A percentile compares a stretch with the other conserved stretches of the same genome.
These are phyloP conservation scores for Nanorana parkeri DNA, from an alignment of 2,113 vertebrate species.

Conservation along the genomic window DNA sequence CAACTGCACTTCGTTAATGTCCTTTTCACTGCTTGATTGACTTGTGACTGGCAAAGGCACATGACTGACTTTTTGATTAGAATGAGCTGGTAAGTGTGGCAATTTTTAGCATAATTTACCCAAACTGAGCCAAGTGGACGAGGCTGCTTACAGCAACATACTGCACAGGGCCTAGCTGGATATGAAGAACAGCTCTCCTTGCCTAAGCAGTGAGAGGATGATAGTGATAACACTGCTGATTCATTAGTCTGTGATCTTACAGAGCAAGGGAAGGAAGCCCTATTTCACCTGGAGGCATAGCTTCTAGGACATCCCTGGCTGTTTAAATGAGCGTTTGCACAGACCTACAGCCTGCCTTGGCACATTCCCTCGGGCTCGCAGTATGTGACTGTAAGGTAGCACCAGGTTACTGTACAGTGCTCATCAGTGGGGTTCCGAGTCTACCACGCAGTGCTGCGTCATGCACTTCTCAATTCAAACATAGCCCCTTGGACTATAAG, in stretches of 20 bases:
- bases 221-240: slow-evolving; percentile 36
- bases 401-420: slow-evolving; percentile 43
- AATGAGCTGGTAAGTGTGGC: not conserved
- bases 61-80: not conserved
- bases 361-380: slow-evolving; percentile 35
- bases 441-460: slow-evolving; percentile 52
- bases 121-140: not conserved
- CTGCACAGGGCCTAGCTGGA: slow-evolving; percentile 27
- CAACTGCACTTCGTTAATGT: too few species aligned
- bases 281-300: slow-evolving; percentile 28
- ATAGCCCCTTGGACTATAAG: slow-evolving; percentile 2
- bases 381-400: slow-evolving; percentile 33
- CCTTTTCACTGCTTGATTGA: not conserved
- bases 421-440: slow-evolving; percentile 19
- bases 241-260: slow-evolving; percentile 34
- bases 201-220: not conserved
- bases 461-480: slow-evolving; percentile 36
- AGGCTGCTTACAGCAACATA: not conserved
- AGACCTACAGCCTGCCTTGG: slow-evolving; percentile 9
- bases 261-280: slow-evolving; percentile 17
- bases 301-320: slow-evolving; percentile 1
- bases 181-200: not conserved
- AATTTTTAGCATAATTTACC: not conserved
- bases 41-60: not conserved
- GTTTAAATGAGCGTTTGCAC: slow-evolving; percentile 38